These are phyloP conservation scores for Pectinophora gossypiella DNA, from an alignment of 1,140 invertebrate species.

Conservation along the genomic window DNA sequence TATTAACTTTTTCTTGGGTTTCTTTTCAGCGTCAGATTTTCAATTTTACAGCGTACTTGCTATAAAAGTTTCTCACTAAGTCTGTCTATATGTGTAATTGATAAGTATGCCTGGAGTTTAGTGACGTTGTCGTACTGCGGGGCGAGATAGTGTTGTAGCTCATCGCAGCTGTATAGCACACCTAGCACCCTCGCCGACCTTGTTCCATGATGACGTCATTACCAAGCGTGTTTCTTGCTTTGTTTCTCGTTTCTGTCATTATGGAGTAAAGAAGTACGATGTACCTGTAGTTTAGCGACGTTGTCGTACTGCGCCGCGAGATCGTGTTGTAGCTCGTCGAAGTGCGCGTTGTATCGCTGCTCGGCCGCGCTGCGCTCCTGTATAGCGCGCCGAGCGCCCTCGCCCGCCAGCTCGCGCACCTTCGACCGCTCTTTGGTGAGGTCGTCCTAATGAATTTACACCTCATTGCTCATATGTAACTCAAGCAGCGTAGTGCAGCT, in stretches of 20 bases:
- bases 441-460: slow-evolving; percentile 74
- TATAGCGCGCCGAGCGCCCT: slow-evolving; percentile 77
- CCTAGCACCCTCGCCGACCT: too few relatives aligned
- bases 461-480: neutral
- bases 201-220: too few relatives aligned
- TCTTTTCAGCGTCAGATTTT: too few relatives aligned
- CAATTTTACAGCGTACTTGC: too few relatives aligned
- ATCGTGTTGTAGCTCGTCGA: slow-evolving; percentile 86
- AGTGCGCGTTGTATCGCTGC: slow-evolving; percentile 81
- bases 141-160: slow-evolving; percentile 83
- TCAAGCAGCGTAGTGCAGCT: too few relatives aligned
- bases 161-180: too few relatives aligned
- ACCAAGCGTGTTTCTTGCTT: too few relatives aligned
- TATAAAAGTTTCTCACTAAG: neutral
- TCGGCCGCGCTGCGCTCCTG: slow-evolving; percentile 85
- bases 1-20: too few relatives aligned
- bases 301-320: slow-evolving; percentile 87
- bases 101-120: slow-evolving; percentile 78
- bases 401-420: slow-evolving; percentile 74
- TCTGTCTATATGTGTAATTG: neutral
- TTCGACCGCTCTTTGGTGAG: slow-evolving; percentile 82
- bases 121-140: slow-evolving; percentile 85
- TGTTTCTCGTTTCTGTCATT: too few relatives aligned
- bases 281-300: slow-evolving; percentile 80
- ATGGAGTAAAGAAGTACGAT: too few relatives aligned